phyloP scores from a whole-genome alignment of 2,113 vertebrate genomes.

The Atractosteus spatula region DNA sequence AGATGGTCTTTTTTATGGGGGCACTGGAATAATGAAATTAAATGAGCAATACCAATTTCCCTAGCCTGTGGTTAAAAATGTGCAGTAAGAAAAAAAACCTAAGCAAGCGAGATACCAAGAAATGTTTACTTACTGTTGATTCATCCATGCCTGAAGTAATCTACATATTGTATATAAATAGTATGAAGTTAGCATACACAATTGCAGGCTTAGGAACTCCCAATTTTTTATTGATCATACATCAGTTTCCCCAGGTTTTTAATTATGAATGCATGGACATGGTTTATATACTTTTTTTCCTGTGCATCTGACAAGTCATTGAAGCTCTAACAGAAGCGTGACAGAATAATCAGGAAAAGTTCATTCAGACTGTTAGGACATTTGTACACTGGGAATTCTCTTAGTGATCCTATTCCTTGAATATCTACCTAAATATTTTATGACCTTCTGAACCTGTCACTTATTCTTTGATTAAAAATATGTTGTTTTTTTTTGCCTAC shows the following conservation, averaged over 20 bases:
- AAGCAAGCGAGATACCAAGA: constrained; percentile 39
- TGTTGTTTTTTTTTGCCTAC: constrained; percentile 8
- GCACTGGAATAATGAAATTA: constrained; percentile 58
- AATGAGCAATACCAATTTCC: constrained; percentile 44
- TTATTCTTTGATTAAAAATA: constrained; percentile 20
- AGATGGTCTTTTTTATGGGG: constrained; percentile 63
- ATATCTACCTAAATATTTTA: constrained; percentile 5
- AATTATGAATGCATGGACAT: no score
- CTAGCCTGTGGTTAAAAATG: constrained; percentile 35
- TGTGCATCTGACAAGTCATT: background rate
- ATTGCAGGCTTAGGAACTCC: no score
- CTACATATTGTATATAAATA: no score
- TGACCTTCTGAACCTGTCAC: constrained; percentile 15
- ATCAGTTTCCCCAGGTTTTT: no score
- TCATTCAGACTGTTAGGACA: background rate
- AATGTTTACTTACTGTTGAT: background rate
- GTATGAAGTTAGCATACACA: no score
- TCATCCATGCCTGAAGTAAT: no score
- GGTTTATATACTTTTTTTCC: background rate
- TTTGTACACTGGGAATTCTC: background rate
- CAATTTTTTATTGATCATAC: no score
- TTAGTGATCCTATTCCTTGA: background rate
- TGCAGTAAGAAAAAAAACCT: constrained; percentile 30
- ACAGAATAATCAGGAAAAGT: background rate
- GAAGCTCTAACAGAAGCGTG: background rate